Evolutionary conservation across 1,140 invertebrate genomes (phyloP).

Genomic region (Maniola jurtina): DNA sequence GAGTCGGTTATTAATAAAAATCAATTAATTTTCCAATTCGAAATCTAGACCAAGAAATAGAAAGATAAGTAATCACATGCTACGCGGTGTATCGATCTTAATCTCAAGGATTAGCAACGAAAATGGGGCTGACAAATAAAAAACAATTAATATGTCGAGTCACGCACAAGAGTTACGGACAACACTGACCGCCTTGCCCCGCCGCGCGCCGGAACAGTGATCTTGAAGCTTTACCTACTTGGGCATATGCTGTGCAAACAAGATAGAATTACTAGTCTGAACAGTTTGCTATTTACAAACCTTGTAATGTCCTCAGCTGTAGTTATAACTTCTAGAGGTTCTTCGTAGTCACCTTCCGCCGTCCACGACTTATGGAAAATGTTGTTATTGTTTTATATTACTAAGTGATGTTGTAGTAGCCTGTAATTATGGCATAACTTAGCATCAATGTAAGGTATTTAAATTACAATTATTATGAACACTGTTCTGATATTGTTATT

Average conservation of each 20-base stretch:
- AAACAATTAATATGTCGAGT: constrained; percentile 43
- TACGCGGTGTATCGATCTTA: constrained; percentile 13
- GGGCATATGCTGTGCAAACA: constrained; percentile 17
- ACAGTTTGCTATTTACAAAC: constrained; percentile 19
- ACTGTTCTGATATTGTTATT: too few species aligned
- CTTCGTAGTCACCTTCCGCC: not conserved
- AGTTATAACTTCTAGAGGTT: not conserved
- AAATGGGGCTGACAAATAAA: constrained; percentile 29
- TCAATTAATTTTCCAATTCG: too few species aligned
- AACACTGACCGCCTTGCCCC: constrained; percentile 42
- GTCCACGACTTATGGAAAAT: not conserved
- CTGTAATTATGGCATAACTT: not conserved
- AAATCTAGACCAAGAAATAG: not conserved
- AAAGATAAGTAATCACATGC: not conserved
- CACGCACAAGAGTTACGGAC: constrained; percentile 49
- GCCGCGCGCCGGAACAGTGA: constrained; percentile 33
- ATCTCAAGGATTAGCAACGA: constrained; percentile 20
- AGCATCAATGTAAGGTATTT: not conserved
- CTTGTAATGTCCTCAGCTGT: constrained; percentile 6
- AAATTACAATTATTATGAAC: not conserved
- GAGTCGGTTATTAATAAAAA: too few species aligned
- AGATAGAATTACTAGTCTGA: constrained; percentile 21
- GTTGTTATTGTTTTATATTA: not conserved
- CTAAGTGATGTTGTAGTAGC: not conserved
- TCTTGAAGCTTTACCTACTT: constrained; percentile 38